Evolutionary conservation across 2,113 vertebrate species (phyloP).

Genomic region (Oreocharis arfaki): DNA sequence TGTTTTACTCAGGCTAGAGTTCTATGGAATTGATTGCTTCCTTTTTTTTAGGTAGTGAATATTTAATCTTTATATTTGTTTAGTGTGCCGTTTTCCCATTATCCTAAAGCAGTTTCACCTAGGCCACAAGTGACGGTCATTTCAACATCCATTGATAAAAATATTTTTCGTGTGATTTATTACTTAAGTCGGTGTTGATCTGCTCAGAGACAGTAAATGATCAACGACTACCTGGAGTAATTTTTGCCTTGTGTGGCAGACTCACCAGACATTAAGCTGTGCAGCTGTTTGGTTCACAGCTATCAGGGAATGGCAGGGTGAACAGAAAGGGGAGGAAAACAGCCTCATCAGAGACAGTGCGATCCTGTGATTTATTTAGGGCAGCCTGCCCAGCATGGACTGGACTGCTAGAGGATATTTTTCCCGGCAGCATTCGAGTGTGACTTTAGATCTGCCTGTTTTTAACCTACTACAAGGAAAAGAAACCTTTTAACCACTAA

Average conservation of each 20-base stretch:
- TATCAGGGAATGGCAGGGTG: background rate
- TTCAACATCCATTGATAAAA: background rate
- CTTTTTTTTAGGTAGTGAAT: background rate
- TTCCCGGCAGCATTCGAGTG: background rate
- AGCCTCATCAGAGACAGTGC: background rate
- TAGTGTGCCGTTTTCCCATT: background rate
- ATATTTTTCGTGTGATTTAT: background rate
- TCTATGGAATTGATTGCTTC: background rate
- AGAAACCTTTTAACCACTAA: background rate
- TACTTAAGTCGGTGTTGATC: background rate
- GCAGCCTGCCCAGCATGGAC: conserved; percentile 2
- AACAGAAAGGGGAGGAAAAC: background rate
- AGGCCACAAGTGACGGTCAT: background rate
- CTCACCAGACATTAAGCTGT: background rate
- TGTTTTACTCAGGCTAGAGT: background rate
- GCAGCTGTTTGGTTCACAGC: background rate
- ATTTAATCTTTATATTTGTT: background rate
- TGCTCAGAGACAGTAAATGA: background rate
- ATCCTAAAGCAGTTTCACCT: background rate
- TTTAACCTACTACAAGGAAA: background rate
- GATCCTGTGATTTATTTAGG: conserved; percentile 22
- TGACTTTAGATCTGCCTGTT: background rate
- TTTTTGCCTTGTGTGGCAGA: background rate
- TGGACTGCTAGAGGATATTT: background rate
- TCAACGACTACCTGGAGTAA: background rate